Percentiles rank a stretch among this genome's conserved stretches.
Conservation (phyloP, 2,113 vertebrate genomes). For the Pelodiscus sinensis region DNA sequence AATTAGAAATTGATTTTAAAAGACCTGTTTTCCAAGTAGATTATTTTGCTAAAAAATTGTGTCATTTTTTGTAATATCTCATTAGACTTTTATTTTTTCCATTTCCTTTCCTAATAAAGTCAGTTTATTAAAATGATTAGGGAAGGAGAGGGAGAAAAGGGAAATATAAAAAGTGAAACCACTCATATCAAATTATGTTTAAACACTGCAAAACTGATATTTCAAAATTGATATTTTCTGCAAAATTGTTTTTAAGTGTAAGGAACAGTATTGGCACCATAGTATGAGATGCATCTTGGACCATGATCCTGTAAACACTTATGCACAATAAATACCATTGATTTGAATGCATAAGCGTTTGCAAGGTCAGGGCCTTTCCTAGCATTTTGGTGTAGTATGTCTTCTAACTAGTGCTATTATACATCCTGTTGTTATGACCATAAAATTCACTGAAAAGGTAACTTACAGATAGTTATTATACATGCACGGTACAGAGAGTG, state of each 20-base stretch:
- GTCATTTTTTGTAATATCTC: too few species aligned
- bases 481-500: rapidly evolving
- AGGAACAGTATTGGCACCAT: neutral
- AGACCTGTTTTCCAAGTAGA: neutral
- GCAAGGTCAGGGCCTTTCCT: neutral
- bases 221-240: neutral
- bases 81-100: too few species aligned
- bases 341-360: neutral
- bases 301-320: neutral
- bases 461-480: neutral
- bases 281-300: rapidly evolving
- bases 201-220: neutral
- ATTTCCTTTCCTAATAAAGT: too few species aligned
- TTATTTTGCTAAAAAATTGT: neutral
- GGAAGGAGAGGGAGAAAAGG: too few species aligned
- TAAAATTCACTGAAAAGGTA: neutral
- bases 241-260: neutral
- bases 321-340: neutral
- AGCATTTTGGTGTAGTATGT: neutral
- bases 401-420: neutral
- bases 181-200: too few species aligned
- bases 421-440: neutral
- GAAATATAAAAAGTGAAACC: too few species aligned
- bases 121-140: too few species aligned
- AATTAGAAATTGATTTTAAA: neutral